These are phyloP conservation scores for Cerastis rubricosa DNA, from an alignment of 2,888 invertebrate species.

Conservation along the genomic window DNA sequence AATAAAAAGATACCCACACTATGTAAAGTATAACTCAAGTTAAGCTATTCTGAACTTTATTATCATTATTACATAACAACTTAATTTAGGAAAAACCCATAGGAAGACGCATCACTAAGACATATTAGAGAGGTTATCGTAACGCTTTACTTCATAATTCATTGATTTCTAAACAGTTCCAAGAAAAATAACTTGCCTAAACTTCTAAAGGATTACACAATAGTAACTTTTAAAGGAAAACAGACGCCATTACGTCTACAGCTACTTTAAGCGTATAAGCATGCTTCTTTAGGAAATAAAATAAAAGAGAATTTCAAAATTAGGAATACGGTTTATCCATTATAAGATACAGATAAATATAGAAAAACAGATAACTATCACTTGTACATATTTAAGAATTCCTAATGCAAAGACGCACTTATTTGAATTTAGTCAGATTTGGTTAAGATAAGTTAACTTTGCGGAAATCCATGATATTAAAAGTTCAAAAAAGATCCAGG, in stretches of 20 bases:
- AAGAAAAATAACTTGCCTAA: constrained; percentile 37
- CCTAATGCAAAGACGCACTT: not conserved
- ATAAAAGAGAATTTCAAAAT: not conserved
- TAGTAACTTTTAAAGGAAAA: constrained; percentile 12
- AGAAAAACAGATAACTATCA: not conserved
- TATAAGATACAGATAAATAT: not conserved
- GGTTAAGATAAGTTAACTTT: no score
- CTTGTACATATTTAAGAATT: not conserved
- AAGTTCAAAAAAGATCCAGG: no score
- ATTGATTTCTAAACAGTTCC: constrained; percentile 46
- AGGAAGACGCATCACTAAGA: constrained; percentile 6
- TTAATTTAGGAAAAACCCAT: constrained; percentile 44
- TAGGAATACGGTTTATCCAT: not conserved
- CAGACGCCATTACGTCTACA: constrained; percentile 24
- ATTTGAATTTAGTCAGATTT: not conserved
- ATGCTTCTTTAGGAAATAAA: not conserved
- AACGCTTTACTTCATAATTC: constrained; percentile 53
- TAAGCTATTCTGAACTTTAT: not conserved
- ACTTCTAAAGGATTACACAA: constrained; percentile 32
- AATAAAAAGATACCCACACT: not conserved
- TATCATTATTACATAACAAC: constrained; percentile 32
- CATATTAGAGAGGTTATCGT: constrained; percentile 40
- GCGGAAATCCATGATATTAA: no score
- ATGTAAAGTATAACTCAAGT: constrained; percentile 9
- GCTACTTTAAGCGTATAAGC: not conserved